Percentiles rank a stretch among this genome's conserved stretches.
Evolutionary conservation across 1,140 invertebrate genomes (phyloP).

Genomic region (Coenobita brevimanus): DNA sequence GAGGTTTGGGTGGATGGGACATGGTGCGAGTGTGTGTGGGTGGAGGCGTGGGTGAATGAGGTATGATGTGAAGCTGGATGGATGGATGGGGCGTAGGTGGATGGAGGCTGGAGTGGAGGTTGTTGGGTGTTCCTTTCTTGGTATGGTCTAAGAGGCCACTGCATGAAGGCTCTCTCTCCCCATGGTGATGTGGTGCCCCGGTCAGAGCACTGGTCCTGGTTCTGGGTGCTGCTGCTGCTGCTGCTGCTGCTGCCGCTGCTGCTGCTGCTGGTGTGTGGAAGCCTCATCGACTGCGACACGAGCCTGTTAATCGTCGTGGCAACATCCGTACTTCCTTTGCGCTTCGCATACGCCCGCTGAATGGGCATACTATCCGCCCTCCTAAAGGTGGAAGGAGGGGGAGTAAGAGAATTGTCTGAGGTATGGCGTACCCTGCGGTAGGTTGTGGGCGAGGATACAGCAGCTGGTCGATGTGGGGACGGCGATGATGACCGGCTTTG

Average conservation of each 20-base stretch:
- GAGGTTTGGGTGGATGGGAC: background rate
- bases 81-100: background rate
- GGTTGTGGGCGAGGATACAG: background rate
- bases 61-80: background rate
- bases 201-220: background rate
- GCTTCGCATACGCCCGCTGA: background rate
- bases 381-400: background rate
- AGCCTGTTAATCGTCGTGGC: background rate
- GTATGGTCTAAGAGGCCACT: conserved; percentile 10
- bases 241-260: no score
- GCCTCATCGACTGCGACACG: no score
- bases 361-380: conserved; percentile 6
- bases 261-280: no score
- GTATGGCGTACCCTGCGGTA: background rate
- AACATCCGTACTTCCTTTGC: background rate
- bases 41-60: background rate
- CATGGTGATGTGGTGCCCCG: background rate
- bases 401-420: background rate
- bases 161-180: conserved; percentile 1
- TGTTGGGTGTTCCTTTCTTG: background rate
- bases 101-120: background rate
- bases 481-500: background rate
- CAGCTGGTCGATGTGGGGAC: background rate
- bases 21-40: background rate
- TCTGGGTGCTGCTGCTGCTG: no score